Evolutionary conservation across 92 coral and sea anemone species (phyloP).

Genomic region (Pocillopora grandis): DNA sequence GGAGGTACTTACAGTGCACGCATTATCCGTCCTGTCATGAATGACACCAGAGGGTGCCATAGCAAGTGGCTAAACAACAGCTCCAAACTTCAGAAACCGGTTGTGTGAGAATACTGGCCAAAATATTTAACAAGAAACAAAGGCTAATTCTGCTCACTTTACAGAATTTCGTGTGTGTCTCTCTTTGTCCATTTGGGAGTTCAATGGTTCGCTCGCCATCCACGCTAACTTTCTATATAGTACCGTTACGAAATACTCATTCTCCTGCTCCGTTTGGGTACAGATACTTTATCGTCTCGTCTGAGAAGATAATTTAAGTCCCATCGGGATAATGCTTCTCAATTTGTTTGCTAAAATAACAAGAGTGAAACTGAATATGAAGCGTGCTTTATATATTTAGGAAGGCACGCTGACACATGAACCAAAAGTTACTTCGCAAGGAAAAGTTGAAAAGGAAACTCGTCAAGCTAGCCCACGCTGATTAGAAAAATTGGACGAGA

Average conservation of each 20-base stretch:
- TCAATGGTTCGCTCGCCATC: conserved; percentile 93
- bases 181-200: conserved; percentile 97
- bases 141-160: conserved; percentile 51
- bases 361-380: not conserved
- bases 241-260: conserved; percentile 94
- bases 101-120: too few species aligned
- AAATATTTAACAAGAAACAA: not conserved
- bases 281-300: conserved; percentile 93
- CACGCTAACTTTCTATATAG: conserved; percentile 78
- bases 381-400: too few species aligned
- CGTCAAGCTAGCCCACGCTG: too few species aligned
- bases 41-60: too few species aligned
- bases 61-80: too few species aligned
- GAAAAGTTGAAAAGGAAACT: too few species aligned
- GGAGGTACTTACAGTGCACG: too few species aligned
- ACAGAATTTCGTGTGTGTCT: conserved; percentile 85
- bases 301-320: conserved; percentile 93
- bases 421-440: too few species aligned
- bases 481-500: too few species aligned
- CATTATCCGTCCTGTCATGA: too few species aligned
- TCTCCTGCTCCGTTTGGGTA: conserved; percentile 91
- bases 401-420: too few species aligned
- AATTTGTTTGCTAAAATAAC: conserved; percentile 78
- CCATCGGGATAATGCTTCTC: conserved; percentile 99
- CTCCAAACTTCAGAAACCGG: too few species aligned